Conservation (phyloP, 2,797 vertebrate genomes). For the Acipenser ruthenus region DNA sequence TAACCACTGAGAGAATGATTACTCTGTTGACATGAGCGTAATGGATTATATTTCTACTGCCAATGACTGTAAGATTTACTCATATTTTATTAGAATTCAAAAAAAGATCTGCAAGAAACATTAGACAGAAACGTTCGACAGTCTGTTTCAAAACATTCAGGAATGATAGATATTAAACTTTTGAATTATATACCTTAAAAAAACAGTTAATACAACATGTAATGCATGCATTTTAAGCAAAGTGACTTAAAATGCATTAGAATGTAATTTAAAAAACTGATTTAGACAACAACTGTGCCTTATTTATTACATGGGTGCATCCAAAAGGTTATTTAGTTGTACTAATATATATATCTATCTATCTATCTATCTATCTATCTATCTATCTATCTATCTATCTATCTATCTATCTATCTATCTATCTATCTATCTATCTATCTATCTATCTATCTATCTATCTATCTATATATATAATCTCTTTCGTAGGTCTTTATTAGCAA, state of each 20-base stretch:
- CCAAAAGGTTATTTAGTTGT: neutral
- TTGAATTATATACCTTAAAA: conserved; percentile 33
- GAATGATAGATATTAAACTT: conserved; percentile 28
- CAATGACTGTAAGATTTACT: conserved; percentile 39
- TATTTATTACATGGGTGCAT: conserved; percentile 4
- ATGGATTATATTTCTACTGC: conserved; percentile 28
- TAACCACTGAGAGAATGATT: conserved; percentile 48
- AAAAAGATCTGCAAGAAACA: conserved; percentile 47
- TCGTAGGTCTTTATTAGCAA: too few species aligned
- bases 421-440: too few species aligned
- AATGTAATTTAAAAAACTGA: neutral
- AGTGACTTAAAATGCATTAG: conserved; percentile 2
- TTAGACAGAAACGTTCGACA: conserved; percentile 24
- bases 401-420: too few species aligned
- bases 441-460: too few species aligned
- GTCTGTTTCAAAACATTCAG: conserved; percentile 2
- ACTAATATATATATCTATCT: too few species aligned
- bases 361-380: too few species aligned
- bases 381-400: too few species aligned
- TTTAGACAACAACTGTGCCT: neutral
- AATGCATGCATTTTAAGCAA: neutral
- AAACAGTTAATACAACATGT: conserved; percentile 25
- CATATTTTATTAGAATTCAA: conserved; percentile 36
- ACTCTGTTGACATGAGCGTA: conserved; percentile 50
- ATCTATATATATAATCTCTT: too few species aligned